Percentiles rank a stretch among this genome's conserved stretches.
Evolutionary conservation across 2,797 vertebrate species (phyloP).

Genomic region (Falco novaeseelandiae): DNA sequence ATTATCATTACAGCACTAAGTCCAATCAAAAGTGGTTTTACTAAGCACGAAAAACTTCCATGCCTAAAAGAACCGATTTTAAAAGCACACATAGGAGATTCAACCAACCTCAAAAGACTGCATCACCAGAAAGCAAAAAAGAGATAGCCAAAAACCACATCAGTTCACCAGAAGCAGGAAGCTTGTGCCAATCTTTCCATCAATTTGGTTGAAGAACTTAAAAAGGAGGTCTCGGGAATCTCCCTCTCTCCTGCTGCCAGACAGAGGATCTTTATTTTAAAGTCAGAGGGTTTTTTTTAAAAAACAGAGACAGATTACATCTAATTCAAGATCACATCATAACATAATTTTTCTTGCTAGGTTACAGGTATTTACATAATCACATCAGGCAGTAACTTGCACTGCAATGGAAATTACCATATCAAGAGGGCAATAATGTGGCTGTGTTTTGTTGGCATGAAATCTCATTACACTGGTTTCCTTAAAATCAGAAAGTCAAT

Average conservation of each 20-base stretch:
- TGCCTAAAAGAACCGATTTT: not conserved
- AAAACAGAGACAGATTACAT: not conserved
- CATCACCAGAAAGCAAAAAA: not conserved
- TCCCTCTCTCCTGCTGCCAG: not conserved
- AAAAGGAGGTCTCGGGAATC: not conserved
- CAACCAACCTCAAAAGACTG: not conserved
- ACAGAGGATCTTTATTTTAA: not conserved
- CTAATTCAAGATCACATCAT: not conserved
- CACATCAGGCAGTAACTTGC: not conserved
- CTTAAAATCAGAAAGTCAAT: not conserved
- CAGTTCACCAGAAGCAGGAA: not conserved
- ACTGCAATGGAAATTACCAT: conserved; percentile 22
- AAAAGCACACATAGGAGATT: not conserved
- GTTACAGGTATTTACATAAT: conserved; percentile 34
- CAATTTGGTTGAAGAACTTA: not conserved
- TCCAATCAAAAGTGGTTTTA: not conserved
- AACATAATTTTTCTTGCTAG: not conserved
- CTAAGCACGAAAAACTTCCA: not conserved
- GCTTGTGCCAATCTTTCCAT: not conserved
- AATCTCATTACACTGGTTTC: not conserved
- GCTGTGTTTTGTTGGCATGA: not conserved
- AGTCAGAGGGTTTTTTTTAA: not conserved
- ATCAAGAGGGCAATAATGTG: conserved; percentile 10
- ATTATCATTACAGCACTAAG: not conserved
- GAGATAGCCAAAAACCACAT: rapidly evolving